Evolutionary conservation across 2,797 vertebrate genomes (phyloP), one percentile per base, ranked within the genome.

Genomic region (Cuniculus paca): DNA sequence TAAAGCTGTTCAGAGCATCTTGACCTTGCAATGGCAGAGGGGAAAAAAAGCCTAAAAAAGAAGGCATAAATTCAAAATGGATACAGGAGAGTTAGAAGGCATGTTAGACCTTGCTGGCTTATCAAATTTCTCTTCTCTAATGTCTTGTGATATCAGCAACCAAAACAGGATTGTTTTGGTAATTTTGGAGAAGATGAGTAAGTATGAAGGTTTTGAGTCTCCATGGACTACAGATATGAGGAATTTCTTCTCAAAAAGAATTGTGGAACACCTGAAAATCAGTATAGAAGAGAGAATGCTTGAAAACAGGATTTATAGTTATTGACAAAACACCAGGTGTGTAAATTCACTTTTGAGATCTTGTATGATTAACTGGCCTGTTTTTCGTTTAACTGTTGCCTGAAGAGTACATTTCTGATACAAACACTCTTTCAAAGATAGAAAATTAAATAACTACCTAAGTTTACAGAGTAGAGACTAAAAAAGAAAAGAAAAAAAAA

Each of bases 381-480:
- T 60, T 95, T 81, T 89, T 78, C 72, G 48, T 70, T 94, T 63
- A 65, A 77, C 85, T 90, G 68, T 77, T 68, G 34, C 39, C 52
- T 5, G 2, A 95, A 86, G 72, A 97, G 80, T n/a, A 90, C 14
- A 48, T 79, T 95, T 96, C 60, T 54, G 95, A 78, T 84, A 74
- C 34, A 96, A 89, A 77, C 1, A 79, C 26, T 13, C 22, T 94
- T 52, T 50, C 20, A 89, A 91, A 94, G 63, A 79, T 42, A 89
- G 87, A 87, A 96, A 84, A 84, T 93, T 68, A 95, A 95, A 94
- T 42, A 94, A 56, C 45, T 60, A 14, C 20, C 42, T 75, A 72
- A 83, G 58, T 48, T 36, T 78, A 56, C 19, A 75, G 16, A 10
- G 10, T n/a, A 22, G 39, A 48, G 14, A 14, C 36, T 26, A 13